Conservation (phyloP, 30 jellyfish, hydroid and myxozoan genomes). For the Mastigias papua region DNA sequence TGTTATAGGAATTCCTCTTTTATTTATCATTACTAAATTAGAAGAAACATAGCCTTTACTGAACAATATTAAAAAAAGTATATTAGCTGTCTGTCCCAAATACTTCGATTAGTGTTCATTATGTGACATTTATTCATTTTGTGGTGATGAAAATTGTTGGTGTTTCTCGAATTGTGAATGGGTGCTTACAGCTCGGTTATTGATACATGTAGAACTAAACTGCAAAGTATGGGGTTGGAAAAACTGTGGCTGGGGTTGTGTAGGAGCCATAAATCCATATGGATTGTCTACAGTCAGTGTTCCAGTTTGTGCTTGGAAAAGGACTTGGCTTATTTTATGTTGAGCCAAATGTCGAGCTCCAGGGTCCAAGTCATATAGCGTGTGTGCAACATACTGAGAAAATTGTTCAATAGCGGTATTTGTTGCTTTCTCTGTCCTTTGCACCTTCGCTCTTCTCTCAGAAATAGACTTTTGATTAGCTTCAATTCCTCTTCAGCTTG, state of each 20-base stretch:
- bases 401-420: neutral
- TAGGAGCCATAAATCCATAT: neutral
- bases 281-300: neutral
- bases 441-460: constrained; percentile 23
- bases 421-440: neutral
- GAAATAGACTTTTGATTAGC: neutral
- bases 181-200: constrained; percentile 17
- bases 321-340: constrained; percentile 14
- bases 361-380: constrained; percentile 14
- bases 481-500: constrained; percentile 22
- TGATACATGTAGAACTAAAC: neutral
- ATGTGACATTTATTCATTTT: no score
- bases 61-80: no score
- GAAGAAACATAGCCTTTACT: no score
- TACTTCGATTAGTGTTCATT: no score
- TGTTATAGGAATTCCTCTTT: neutral
- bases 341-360: constrained; percentile 30
- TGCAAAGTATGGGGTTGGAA: constrained; percentile 8
- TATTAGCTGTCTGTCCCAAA: no score
- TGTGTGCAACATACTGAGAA: constrained; percentile 1
- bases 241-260: constrained; percentile 14
- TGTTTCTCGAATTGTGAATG: neutral
- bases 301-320: constrained; percentile 25
- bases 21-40: no score
- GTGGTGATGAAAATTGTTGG: neutral